Percentiles rank a stretch among this genome's conserved stretches.
phyloP scores from a whole-genome alignment of 37 sponge, comb jelly and placozoan genomes.

The Halisarca cf. caerulea region DNA sequence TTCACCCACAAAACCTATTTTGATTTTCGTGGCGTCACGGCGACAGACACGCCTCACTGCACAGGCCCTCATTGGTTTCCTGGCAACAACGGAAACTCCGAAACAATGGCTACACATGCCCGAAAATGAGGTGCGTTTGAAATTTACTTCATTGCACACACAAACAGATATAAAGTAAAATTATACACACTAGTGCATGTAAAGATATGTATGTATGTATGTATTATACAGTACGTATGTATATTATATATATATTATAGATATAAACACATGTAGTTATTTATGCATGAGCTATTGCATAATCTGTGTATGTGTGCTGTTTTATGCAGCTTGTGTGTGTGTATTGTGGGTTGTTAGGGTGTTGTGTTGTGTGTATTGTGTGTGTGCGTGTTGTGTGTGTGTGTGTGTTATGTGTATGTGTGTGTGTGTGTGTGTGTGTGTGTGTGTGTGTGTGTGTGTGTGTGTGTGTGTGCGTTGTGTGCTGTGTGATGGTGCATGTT shows the following conservation, averaged over 20 bases:
- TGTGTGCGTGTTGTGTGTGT: too few species aligned
- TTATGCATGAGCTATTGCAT: too few species aligned
- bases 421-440: conserved; percentile 17
- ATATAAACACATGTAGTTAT: too few species aligned
- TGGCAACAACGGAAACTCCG: conserved; percentile 69
- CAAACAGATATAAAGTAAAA: too few species aligned
- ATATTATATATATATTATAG: too few species aligned
- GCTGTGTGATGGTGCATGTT: conserved; percentile 38
- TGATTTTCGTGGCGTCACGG: conserved; percentile 97
- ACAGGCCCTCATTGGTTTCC: conserved; percentile 86
- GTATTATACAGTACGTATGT: too few species aligned
- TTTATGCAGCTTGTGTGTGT: too few species aligned
- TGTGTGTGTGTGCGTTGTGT: conserved; percentile 10
- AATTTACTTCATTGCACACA: background rate
- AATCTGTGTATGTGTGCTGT: too few species aligned
- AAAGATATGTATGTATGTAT: background rate
- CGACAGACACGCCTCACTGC: conserved; percentile 98
- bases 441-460: conserved; percentile 25
- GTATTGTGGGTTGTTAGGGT: too few species aligned
- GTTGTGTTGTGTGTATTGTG: too few species aligned
- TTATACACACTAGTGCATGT: background rate
- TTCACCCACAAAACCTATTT: conserved; percentile 91
- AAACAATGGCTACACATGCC: conserved; percentile 97
- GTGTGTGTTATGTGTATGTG: background rate
- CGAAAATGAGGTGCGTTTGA: conserved; percentile 64